phyloP scores from a whole-genome alignment of 92 coral and sea anemone genomes.

The Siderastrea radians region DNA sequence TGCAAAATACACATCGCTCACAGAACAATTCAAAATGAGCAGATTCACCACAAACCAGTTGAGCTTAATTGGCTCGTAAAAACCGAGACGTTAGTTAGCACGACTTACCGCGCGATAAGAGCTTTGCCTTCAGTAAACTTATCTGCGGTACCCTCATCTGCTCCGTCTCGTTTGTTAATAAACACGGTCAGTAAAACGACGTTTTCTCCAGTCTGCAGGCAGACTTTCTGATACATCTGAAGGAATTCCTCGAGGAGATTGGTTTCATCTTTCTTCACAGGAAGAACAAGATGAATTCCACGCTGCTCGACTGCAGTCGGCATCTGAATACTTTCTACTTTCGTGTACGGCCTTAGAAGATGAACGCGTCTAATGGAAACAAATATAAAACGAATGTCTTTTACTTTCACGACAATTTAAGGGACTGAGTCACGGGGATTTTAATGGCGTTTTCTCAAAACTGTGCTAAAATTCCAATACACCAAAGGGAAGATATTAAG shows the following conservation, averaged over 20 bases:
- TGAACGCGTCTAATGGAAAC: conserved; percentile 77
- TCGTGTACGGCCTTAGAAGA: conserved; percentile 93
- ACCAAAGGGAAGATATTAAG: too few species aligned
- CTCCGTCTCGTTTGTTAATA: conserved; percentile 80
- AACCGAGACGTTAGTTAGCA: background rate
- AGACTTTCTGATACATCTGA: conserved; percentile 92
- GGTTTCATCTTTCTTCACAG: conserved; percentile 79
- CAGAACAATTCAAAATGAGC: too few species aligned
- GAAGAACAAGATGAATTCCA: conserved; percentile 94
- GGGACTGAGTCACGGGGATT: too few species aligned
- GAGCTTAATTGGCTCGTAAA: background rate
- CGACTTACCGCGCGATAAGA: conserved; percentile 82
- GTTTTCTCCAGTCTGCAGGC: conserved; percentile 97
- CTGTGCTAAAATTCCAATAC: too few species aligned
- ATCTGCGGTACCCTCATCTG: conserved; percentile 53
- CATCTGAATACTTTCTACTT: conserved; percentile 95
- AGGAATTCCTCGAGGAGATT: conserved; percentile 75
- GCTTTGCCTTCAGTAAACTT: conserved; percentile 88
- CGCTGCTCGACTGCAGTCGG: conserved; percentile 92
- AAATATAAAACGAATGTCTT: too few species aligned
- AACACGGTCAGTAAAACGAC: conserved; percentile 94
- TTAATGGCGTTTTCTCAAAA: too few species aligned
- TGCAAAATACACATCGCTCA: too few species aligned
- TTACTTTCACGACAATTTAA: too few species aligned
- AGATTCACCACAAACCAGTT: too few species aligned